Percentiles rank a stretch among this genome's conserved stretches.
Conservation (phyloP, 1,140 invertebrate species). For the Ceratoteleas bidentatus region DNA sequence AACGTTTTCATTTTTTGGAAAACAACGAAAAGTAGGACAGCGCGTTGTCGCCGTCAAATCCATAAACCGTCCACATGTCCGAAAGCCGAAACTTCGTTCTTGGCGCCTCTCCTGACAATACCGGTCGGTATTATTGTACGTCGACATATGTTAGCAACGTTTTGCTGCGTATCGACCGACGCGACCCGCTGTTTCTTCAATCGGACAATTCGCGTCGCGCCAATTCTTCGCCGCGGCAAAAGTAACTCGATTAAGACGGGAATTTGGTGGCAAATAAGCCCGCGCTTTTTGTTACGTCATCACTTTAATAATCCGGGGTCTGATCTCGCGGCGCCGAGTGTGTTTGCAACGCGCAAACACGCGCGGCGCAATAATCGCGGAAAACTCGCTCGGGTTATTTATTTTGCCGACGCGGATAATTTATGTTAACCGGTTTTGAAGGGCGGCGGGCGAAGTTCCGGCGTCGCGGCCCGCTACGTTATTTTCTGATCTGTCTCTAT, state of each 20-base stretch:
- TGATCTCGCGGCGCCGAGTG: neutral
- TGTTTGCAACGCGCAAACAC: conserved; percentile 1
- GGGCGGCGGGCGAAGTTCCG: too few relatives aligned
- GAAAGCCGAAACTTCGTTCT: too few relatives aligned
- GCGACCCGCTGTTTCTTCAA: too few relatives aligned
- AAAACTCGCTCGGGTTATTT: conserved; percentile 11
- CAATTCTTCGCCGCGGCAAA: neutral
- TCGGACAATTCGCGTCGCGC: too few relatives aligned
- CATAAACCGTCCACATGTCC: too few relatives aligned
- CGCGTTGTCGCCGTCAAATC: too few relatives aligned
- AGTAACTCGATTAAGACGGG: conserved; percentile 12
- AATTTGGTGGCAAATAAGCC: conserved; percentile 11
- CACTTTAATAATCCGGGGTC: conserved; percentile 1
- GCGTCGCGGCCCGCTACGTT: conserved; percentile 20
- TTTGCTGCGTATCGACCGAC: too few relatives aligned
- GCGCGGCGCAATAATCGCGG: neutral
- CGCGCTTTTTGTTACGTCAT: neutral
- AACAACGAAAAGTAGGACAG: too few relatives aligned
- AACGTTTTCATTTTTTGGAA: too few relatives aligned
- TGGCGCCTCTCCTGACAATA: too few relatives aligned
- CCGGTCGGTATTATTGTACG: too few relatives aligned
- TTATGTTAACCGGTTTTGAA: conserved; percentile 18
- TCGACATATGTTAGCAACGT: too few relatives aligned
- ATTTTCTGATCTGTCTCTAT: conserved; percentile 54
- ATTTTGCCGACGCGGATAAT: conserved; percentile 32